Evolutionary conservation across 1,140 invertebrate genomes (phyloP), one percentile per base, ranked within the genome.

Genomic region (Camponotus pennsylvanicus): DNA sequence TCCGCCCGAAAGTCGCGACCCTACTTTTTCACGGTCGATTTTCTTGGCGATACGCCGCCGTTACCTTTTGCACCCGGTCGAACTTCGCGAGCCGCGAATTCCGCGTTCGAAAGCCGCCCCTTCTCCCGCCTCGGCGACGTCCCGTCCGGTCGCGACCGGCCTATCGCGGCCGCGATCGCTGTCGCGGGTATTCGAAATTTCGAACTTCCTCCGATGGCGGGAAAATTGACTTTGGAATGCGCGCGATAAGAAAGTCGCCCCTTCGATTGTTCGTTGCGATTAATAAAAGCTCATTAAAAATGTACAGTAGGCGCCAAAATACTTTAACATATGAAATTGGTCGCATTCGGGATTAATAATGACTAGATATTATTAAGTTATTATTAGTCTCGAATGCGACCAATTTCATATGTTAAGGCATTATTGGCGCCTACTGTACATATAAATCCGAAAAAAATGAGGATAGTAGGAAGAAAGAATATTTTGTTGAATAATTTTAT

Each of bases 1-100:
- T 85, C 71, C 76, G 67, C n/a, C 55, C 76, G 85, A 88, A 27
- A 90, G 86, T 90, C 88, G 75, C 69, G 83, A 92, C 88, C 91
- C 86, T 89, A 15, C 18, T 61, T 34, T 34, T 21, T 61, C 64
- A 11, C 42, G 66, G 27, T n/a, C 67, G 18, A 45, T 4, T 1
- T 45, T 69, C 27, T 27, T 59, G 64, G 13, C 75, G 59, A 78
- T 64, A 67, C 34, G 45, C 2, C 40, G 2, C 61, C 27, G n/a
- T 11, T 5, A 37, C 21, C 3, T 27, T 86, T 89, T 83, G 79
- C 52, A 63, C 71, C 71, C 61, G 52, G 5, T 34, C 6, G 61
- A 61, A 34, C 34, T 32, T 55, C 55, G 45, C 32, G 32, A 2
- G 0, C 63, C 76, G 32, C 69, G 40, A 13, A 45, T 34, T 9